phyloP scores from a whole-genome alignment of 1,140 invertebrate species.

The Bathynomus jamesi region DNA sequence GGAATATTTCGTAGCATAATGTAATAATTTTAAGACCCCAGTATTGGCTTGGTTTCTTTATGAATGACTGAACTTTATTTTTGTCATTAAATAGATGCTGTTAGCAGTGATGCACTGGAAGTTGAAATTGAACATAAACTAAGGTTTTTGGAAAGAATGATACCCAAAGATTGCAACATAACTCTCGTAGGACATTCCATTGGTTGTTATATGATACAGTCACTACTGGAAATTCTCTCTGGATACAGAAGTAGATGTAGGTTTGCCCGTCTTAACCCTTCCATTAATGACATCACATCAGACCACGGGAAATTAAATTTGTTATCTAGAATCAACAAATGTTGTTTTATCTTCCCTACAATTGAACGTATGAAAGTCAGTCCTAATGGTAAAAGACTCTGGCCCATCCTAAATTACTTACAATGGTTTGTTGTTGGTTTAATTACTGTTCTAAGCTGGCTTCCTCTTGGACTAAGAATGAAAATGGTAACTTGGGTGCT shows the following conservation, averaged over 20 bases:
- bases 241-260: neutral
- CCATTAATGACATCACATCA: neutral
- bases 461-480: constrained; percentile 35
- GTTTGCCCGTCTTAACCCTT: neutral
- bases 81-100: too few species aligned
- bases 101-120: constrained; percentile 6
- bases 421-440: constrained; percentile 42
- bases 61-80: too few species aligned
- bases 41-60: too few species aligned
- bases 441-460: constrained; percentile 40
- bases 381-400: constrained; percentile 42
- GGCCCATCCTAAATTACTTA: constrained; percentile 43
- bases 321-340: constrained; percentile 26
- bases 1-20: too few species aligned
- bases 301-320: constrained; percentile 17
- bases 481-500: neutral
- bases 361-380: constrained; percentile 47
- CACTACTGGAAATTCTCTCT: constrained; percentile 39
- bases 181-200: constrained; percentile 50
- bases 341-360: constrained; percentile 48
- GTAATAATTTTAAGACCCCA: too few species aligned
- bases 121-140: constrained; percentile 26
- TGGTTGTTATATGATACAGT: constrained; percentile 47
- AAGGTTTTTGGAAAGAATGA: neutral
- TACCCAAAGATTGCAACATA: constrained; percentile 27